A percentile compares a stretch with the other conserved stretches of the same genome.
Evolutionary conservation across 2,888 invertebrate genomes (phyloP).

Genomic region (Polyommatus iphigenia): DNA sequence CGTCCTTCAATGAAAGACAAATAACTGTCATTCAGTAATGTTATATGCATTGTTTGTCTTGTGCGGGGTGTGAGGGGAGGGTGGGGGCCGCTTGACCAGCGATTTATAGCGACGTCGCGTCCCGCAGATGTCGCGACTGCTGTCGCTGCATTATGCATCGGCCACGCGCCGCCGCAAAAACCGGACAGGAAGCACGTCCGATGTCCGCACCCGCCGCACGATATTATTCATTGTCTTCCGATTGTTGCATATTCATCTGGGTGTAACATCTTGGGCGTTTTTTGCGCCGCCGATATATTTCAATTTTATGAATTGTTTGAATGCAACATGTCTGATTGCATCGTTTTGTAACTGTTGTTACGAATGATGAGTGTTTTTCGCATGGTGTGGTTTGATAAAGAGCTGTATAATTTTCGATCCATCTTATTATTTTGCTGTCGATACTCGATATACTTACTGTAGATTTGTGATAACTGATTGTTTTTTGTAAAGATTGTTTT

Average conservation of each 20-base stretch:
- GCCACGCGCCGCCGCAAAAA: conserved; percentile 13
- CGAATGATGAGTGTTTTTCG: background rate
- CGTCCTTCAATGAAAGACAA: too few relatives aligned
- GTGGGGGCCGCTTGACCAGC: background rate
- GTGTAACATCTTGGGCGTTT: conserved; percentile 11
- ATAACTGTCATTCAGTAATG: too few relatives aligned
- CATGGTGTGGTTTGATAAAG: background rate
- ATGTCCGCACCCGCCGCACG: background rate
- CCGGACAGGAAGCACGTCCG: background rate
- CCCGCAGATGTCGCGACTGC: conserved; percentile 3
- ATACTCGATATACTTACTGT: background rate
- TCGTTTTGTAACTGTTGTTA: background rate
- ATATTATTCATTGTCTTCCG: conserved; percentile 15
- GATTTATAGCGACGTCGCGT: background rate
- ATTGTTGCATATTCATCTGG: conserved; percentile 16
- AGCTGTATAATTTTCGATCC: background rate
- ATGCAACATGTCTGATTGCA: conserved; percentile 12
- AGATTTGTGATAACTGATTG: too few relatives aligned
- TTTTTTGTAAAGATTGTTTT: too few relatives aligned
- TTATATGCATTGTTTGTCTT: too few relatives aligned
- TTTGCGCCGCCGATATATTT: conserved; percentile 10
- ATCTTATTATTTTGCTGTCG: background rate
- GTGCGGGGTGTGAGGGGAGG: background rate
- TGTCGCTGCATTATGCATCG: conserved; percentile 20
- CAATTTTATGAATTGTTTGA: conserved; percentile 16